phyloP scores from a whole-genome alignment of 2,797 vertebrate species.

The Xyrichtys novacula region DNA sequence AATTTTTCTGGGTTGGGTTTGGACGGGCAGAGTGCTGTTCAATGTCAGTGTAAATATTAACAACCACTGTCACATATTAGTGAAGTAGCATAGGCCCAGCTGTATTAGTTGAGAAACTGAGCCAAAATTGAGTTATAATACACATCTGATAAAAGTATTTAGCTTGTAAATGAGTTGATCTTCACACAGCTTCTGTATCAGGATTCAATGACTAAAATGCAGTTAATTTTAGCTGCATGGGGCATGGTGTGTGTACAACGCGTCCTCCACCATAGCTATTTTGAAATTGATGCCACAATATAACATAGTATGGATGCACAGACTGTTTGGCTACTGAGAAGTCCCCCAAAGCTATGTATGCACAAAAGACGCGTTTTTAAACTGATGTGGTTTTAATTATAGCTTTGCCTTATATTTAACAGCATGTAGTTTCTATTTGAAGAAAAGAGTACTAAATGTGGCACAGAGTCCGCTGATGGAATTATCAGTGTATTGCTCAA shows the following conservation, averaged over 20 bases:
- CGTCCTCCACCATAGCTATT: slow-evolving; percentile 21
- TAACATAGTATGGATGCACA: slow-evolving; percentile 23
- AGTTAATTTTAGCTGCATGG: neutral
- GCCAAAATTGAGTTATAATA: neutral
- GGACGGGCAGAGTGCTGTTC: too few relatives aligned
- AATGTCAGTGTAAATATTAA: too few relatives aligned
- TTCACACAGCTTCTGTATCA: slow-evolving; percentile 13
- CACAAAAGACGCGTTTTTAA: slow-evolving; percentile 51
- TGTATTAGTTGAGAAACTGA: neutral
- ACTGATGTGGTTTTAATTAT: slow-evolving; percentile 60
- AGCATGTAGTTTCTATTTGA: slow-evolving; percentile 38
- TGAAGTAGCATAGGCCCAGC: too few relatives aligned
- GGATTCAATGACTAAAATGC: slow-evolving; percentile 25
- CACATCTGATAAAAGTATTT: slow-evolving; percentile 1
- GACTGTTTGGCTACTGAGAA: slow-evolving; percentile 16
- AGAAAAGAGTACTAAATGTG: slow-evolving; percentile 21
- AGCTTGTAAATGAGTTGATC: slow-evolving; percentile 1
- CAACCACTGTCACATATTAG: too few relatives aligned
- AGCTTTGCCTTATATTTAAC: slow-evolving; percentile 45
- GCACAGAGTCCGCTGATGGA: slow-evolving; percentile 45
- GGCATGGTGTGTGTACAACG: neutral
- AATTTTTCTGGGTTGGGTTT: neutral
- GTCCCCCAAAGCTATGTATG: slow-evolving; percentile 38
- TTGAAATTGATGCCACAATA: slow-evolving; percentile 35
- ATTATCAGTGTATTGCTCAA: slow-evolving; percentile 54